Evolutionary conservation across 92 coral and sea anemone species (phyloP).

Genomic region (Umimayanthus chanpuru): DNA sequence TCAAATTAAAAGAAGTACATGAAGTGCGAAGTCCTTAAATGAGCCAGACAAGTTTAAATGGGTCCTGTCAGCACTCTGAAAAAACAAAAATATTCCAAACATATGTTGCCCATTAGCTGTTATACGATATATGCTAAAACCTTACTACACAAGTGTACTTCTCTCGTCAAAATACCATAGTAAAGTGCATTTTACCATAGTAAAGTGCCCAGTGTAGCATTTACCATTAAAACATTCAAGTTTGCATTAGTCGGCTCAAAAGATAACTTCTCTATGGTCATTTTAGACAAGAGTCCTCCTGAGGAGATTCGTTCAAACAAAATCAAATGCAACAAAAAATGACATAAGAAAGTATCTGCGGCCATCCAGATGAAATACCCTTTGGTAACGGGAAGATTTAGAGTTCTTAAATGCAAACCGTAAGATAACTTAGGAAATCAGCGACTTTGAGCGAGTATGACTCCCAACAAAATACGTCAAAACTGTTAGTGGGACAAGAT

Average conservation of each 20-base stretch:
- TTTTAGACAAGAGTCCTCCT: slow-evolving; percentile 17
- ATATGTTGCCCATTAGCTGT: too few relatives aligned
- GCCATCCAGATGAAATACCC: neutral
- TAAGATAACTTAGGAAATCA: slow-evolving; percentile 35
- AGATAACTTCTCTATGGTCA: slow-evolving; percentile 11
- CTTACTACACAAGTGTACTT: too few relatives aligned
- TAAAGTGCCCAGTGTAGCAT: too few relatives aligned
- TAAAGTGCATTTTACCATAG: too few relatives aligned
- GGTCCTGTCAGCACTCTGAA: too few relatives aligned
- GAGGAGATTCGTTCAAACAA: neutral
- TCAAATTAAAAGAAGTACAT: too few relatives aligned
- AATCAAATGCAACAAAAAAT: slow-evolving; percentile 15
- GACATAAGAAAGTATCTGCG: neutral
- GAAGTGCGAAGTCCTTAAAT: too few relatives aligned
- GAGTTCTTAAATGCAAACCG: slow-evolving; percentile 45
- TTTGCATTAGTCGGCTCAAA: neutral
- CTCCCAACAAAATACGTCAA: slow-evolving; percentile 30
- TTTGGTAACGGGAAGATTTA: neutral
- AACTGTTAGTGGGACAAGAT: slow-evolving; percentile 54
- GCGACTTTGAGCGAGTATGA: slow-evolving; percentile 41
- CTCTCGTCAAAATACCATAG: too few relatives aligned
- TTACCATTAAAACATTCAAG: slow-evolving; percentile 1
- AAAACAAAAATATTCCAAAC: too few relatives aligned
- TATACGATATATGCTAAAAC: too few relatives aligned
- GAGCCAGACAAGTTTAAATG: too few relatives aligned